These are phyloP conservation scores for Phalera bucephala DNA, from an alignment of 2,888 invertebrate species.

Conservation along the genomic window DNA sequence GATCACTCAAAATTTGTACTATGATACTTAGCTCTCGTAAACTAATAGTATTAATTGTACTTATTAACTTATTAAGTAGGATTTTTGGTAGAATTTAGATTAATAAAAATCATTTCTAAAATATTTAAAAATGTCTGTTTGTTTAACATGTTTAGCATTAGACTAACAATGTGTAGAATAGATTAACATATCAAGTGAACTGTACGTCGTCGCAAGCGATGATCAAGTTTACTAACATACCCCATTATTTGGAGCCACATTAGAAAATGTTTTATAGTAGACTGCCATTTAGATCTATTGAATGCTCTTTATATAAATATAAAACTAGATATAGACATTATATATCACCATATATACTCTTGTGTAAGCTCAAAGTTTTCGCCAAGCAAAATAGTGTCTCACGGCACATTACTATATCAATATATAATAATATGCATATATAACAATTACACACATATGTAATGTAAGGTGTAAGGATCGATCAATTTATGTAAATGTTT, in stretches of 20 bases:
- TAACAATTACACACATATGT: slow-evolving; percentile 44
- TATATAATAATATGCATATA: slow-evolving; percentile 43
- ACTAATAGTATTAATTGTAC: slow-evolving; percentile 78
- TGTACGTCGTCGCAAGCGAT: slow-evolving; percentile 47
- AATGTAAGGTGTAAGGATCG: slow-evolving; percentile 74
- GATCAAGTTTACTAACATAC: slow-evolving; percentile 68
- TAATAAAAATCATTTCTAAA: slow-evolving; percentile 81
- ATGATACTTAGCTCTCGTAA: slow-evolving; percentile 63
- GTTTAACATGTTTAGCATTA: slow-evolving; percentile 82
- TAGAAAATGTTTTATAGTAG: slow-evolving; percentile 64
- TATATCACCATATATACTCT: slow-evolving; percentile 49
- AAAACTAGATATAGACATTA: slow-evolving; percentile 50
- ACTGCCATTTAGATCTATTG: slow-evolving; percentile 54
- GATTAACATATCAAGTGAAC: slow-evolving; percentile 68
- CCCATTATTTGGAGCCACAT: slow-evolving; percentile 59
- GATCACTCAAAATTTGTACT: slow-evolving; percentile 52
- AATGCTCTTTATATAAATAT: slow-evolving; percentile 58
- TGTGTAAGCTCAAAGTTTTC: slow-evolving; percentile 58
- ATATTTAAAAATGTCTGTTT: slow-evolving; percentile 79
- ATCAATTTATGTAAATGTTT: slow-evolving; percentile 83
- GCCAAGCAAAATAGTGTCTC: slow-evolving; percentile 84
- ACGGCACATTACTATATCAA: slow-evolving; percentile 58
- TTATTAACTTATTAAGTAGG: slow-evolving; percentile 73
- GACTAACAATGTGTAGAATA: slow-evolving; percentile 81
- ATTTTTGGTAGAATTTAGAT: slow-evolving; percentile 71